Evolutionary conservation across 2,797 vertebrate genomes (phyloP).

Genomic region (Phrynocephalus guinanensis): DNA sequence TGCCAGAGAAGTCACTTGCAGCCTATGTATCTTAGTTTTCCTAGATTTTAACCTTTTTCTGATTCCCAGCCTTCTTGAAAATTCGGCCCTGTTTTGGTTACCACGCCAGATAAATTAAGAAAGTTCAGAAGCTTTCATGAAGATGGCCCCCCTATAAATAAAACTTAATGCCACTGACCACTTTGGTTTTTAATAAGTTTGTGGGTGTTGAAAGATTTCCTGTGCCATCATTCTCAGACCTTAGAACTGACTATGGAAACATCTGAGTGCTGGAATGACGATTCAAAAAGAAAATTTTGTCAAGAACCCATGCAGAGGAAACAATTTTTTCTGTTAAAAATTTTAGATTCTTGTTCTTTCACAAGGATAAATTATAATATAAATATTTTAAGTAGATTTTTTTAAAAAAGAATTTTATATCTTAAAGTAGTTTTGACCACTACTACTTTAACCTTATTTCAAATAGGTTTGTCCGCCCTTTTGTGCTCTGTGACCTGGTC

Average conservation of each 20-base stretch:
- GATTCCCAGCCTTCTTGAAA: conserved; percentile 60
- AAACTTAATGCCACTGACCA: conserved; percentile 64
- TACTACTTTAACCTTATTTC: conserved; percentile 85
- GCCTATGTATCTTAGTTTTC: conserved; percentile 47
- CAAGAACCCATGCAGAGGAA: conserved; percentile 67
- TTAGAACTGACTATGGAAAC: conserved; percentile 80
- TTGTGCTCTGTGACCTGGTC: conserved; percentile 88
- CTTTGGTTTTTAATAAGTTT: conserved; percentile 77
- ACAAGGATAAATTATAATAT: conserved; percentile 65
- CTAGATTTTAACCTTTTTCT: conserved; percentile 33
- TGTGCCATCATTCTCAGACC: conserved; percentile 77
- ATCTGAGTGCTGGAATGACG: conserved; percentile 77
- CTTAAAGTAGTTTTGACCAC: conserved; percentile 76
- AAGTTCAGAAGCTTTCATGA: conserved; percentile 73
- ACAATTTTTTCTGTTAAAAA: conserved; percentile 66
- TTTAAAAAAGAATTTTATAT: conserved; percentile 69
- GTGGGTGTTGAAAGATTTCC: conserved; percentile 79
- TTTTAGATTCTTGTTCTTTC: conserved; percentile 68
- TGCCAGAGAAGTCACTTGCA: conserved; percentile 60
- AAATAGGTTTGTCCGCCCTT: conserved; percentile 88
- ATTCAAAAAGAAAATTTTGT: conserved; percentile 77
- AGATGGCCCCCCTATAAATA: conserved; percentile 72
- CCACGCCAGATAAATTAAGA: conserved; percentile 59
- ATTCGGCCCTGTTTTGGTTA: conserved; percentile 49
- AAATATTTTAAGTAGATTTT: conserved; percentile 78